Evolutionary conservation across 2,888 invertebrate genomes (phyloP).

Genomic region (Atrina japonica): DNA sequence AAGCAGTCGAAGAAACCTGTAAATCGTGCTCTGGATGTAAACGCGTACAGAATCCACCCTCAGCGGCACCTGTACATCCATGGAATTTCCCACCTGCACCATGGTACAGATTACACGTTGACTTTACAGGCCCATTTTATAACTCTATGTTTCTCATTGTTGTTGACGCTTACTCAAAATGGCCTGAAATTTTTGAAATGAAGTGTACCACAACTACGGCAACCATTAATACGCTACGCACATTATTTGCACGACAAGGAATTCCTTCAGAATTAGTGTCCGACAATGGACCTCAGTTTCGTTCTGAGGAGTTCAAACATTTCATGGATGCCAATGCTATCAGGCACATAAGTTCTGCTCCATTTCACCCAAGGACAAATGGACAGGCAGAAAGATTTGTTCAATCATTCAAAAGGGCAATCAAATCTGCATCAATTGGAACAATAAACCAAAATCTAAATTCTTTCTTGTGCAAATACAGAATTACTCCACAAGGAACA

Average conservation of each 20-base stretch:
- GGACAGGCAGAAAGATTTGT: constrained; percentile 2
- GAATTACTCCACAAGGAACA: constrained; percentile 25
- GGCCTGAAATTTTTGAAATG: constrained; percentile 73
- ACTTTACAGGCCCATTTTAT: constrained; percentile 77
- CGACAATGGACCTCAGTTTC: neutral
- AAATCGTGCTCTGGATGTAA: constrained; percentile 42
- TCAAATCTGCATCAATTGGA: constrained; percentile 14
- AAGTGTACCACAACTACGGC: constrained; percentile 11
- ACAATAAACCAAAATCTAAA: constrained; percentile 14
- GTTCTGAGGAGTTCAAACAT: neutral
- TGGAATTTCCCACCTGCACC: constrained; percentile 66
- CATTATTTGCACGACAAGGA: constrained; percentile 5
- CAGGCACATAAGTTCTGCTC: constrained; percentile 13
- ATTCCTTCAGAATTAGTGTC: constrained; percentile 4
- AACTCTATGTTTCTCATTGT: constrained; percentile 74
- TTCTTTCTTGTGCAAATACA: constrained; percentile 11
- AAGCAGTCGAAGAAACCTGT: constrained; percentile 55
- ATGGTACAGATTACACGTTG: constrained; percentile 80
- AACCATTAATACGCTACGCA: constrained; percentile 1
- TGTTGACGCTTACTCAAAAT: constrained; percentile 80
- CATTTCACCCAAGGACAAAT: constrained; percentile 5
- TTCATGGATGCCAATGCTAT: constrained; percentile 15
- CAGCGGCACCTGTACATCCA: constrained; percentile 57
- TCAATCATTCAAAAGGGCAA: constrained; percentile 10
- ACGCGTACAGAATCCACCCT: constrained; percentile 45